Percentiles rank a stretch among this genome's conserved stretches.
These are phyloP conservation scores for Chrysomela aeneicollis DNA, from an alignment of 2,888 invertebrate genomes.

Conservation along the genomic window DNA sequence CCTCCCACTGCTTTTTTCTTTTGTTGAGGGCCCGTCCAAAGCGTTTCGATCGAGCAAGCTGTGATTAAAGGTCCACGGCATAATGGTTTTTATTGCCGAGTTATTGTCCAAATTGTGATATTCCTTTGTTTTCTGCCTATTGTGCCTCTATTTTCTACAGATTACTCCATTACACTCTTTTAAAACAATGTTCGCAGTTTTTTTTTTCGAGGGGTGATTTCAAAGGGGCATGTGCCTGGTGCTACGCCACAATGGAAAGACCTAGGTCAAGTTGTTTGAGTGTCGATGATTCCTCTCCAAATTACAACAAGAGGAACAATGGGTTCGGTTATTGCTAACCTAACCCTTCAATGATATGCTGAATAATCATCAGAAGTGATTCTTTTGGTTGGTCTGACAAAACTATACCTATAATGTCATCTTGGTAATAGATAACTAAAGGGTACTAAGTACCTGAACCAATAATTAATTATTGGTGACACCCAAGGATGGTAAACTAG, in stretches of 20 bases:
- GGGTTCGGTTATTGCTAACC: not conserved
- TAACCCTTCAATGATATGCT: not conserved
- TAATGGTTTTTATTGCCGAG: conserved; percentile 48
- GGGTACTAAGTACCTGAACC: too few species aligned
- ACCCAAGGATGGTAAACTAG: too few species aligned
- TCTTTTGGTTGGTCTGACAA: too few species aligned
- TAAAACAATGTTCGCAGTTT: conserved; percentile 47
- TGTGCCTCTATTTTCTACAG: conserved; percentile 53
- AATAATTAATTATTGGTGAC: too few species aligned
- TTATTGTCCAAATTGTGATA: conserved; percentile 51
- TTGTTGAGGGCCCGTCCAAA: conserved; percentile 57
- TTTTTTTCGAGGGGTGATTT: conserved; percentile 29
- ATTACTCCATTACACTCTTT: conserved; percentile 48
- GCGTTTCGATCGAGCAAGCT: conserved; percentile 50
- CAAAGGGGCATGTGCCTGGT: conserved; percentile 28
- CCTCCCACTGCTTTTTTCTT: conserved; percentile 58
- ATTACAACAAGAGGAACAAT: not conserved
- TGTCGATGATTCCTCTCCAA: not conserved
- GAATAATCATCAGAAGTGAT: too few species aligned
- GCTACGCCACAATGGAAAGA: conserved; percentile 20
- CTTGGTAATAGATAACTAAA: too few species aligned
- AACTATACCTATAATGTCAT: too few species aligned
- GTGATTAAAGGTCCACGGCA: conserved; percentile 50
- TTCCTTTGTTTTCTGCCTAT: conserved; percentile 53
- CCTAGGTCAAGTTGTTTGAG: not conserved